These are phyloP conservation scores for Chironomus riparius DNA, from an alignment of 2,888 invertebrate genomes.

Conservation along the genomic window DNA sequence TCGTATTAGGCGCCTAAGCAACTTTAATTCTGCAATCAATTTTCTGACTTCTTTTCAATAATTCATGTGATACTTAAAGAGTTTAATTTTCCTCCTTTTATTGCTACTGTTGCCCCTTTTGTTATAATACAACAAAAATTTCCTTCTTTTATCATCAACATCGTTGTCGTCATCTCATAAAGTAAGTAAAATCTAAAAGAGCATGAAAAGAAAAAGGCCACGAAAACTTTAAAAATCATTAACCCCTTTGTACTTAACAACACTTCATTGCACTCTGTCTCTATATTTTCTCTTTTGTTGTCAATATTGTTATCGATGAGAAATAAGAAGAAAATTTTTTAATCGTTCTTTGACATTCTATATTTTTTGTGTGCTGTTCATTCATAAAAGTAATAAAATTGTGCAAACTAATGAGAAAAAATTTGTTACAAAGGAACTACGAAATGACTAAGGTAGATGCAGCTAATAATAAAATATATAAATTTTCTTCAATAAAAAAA, in stretches of 20 bases:
- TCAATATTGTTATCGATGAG: background rate
- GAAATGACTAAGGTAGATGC: background rate
- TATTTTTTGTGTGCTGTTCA: too few species aligned
- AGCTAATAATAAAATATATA: background rate
- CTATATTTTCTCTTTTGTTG: background rate
- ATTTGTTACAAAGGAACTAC: background rate
- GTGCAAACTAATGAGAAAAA: background rate
- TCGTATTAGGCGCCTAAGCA: too few species aligned
- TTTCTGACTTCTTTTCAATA: too few species aligned
- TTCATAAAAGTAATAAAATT: background rate
- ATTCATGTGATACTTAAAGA: background rate
- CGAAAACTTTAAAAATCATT: slow-evolving; percentile 4
- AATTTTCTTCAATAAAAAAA: background rate
- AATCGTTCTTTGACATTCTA: too few species aligned
- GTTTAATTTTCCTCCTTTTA: background rate
- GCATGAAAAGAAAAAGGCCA: background rate
- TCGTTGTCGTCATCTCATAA: background rate
- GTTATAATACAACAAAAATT: background rate
- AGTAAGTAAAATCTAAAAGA: background rate
- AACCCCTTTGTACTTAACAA: slow-evolving; percentile 23
- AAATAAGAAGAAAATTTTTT: background rate
- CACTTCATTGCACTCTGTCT: slow-evolving; percentile 20
- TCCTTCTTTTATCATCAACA: background rate
- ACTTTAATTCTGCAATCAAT: too few species aligned
- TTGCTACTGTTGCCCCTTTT: background rate